Percentiles rank a stretch among this genome's conserved stretches.
Evolutionary conservation across 2,797 vertebrate genomes (phyloP).

Genomic region (Anguilla pacifica): DNA sequence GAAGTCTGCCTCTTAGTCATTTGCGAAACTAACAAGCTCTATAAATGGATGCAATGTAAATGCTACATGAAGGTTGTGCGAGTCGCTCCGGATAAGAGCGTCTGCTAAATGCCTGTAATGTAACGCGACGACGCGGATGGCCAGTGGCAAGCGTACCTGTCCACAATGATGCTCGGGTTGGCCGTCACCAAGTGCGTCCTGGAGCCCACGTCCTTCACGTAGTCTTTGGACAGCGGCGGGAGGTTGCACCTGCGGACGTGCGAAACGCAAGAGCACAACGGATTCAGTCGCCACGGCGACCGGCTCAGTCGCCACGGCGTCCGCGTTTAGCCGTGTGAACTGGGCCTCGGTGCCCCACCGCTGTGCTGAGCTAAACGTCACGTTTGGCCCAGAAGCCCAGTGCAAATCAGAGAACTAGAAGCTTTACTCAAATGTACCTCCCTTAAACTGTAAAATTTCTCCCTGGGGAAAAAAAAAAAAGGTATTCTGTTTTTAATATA

Average conservation of each 20-base stretch:
- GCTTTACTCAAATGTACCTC: not conserved
- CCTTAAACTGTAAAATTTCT: not conserved
- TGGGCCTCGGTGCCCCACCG: not conserved
- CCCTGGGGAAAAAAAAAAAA: not conserved
- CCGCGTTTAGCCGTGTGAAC: not conserved
- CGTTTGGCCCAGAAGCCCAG: not conserved
- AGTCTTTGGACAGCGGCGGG: conserved; percentile 87
- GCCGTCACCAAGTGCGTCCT: conserved; percentile 92
- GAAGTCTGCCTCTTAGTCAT: no score
- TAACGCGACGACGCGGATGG: not conserved
- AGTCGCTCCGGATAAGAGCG: no score
- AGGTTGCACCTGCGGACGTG: conserved; percentile 87
- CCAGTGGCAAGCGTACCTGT: conserved; percentile 74
- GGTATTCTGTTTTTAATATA: no score
- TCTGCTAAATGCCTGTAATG: no score
- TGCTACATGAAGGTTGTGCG: no score
- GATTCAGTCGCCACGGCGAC: not conserved
- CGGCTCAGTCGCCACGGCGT: no score
- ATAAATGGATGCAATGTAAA: no score
- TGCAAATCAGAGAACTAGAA: not conserved
- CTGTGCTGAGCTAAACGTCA: not conserved
- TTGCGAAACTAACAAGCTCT: no score
- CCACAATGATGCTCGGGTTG: conserved; percentile 97
- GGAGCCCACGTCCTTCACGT: conserved; percentile 84
- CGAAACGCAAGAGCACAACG: not conserved